phyloP scores from a whole-genome alignment of 2,797 vertebrate genomes.

The Chiropotes sagulatus region DNA sequence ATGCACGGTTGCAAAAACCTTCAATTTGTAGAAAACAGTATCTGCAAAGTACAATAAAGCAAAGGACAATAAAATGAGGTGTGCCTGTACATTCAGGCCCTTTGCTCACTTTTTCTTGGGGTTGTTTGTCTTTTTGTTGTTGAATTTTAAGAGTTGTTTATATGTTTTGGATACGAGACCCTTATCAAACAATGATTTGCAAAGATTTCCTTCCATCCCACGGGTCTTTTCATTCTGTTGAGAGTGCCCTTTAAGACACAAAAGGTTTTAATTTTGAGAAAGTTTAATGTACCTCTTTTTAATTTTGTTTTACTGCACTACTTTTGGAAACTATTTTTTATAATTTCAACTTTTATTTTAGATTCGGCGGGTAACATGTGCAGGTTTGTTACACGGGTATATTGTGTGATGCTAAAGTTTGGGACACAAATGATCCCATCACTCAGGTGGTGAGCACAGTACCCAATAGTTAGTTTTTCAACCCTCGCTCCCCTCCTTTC shows the following conservation, averaged over 20 bases:
- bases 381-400: too few species aligned
- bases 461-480: too few species aligned
- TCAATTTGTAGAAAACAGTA: background rate
- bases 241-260: background rate
- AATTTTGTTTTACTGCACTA: background rate
- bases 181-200: background rate
- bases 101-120: background rate
- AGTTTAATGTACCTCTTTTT: background rate
- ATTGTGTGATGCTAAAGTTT: too few species aligned
- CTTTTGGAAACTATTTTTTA: background rate
- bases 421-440: too few species aligned
- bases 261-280: background rate
- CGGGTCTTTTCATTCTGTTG: background rate
- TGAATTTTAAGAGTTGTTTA: background rate
- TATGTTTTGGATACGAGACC: background rate
- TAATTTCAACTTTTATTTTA: too few species aligned
- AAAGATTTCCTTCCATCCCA: background rate
- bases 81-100: background rate
- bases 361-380: too few species aligned
- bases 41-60: background rate
- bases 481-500: too few species aligned
- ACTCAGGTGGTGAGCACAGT: too few species aligned
- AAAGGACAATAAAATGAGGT: background rate
- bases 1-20: background rate
- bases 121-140: background rate